These are phyloP conservation scores for Epinephelus malabaricus DNA, from an alignment of 2,797 vertebrate genomes.

Conservation along the genomic window DNA sequence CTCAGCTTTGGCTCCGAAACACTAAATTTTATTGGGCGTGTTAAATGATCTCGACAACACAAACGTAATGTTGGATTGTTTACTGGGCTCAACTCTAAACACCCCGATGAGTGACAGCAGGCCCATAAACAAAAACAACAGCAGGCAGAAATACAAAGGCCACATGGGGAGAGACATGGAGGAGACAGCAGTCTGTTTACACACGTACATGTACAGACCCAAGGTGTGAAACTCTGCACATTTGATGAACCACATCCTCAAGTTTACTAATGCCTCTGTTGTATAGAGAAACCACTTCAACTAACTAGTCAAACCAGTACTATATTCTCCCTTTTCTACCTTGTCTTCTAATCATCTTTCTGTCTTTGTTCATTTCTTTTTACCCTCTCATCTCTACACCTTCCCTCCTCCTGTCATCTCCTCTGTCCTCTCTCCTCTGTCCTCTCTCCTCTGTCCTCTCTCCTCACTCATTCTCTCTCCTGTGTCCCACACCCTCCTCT, in stretches of 20 bases:
- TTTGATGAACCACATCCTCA: background rate
- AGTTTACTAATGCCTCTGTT: background rate
- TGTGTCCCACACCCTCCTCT: background rate
- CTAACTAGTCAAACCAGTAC: constrained; percentile 9
- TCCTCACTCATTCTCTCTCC: constrained; percentile 33
- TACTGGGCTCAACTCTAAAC: constrained; percentile 20
- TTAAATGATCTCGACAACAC: constrained; percentile 8
- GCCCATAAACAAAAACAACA: constrained; percentile 11
- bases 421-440: constrained; percentile 41
- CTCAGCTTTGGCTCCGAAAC: constrained; percentile 11
- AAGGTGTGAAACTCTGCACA: background rate
- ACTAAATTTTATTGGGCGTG: background rate
- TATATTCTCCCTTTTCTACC: background rate
- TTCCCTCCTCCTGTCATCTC: constrained; percentile 1
- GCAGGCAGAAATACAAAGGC: background rate
- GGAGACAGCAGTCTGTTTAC: constrained; percentile 21
- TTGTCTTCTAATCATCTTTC: background rate
- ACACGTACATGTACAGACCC: background rate
- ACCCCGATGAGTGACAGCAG: constrained; percentile 4
- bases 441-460: constrained; percentile 18
- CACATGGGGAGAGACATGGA: background rate
- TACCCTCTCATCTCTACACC: background rate
- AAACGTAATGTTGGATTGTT: constrained; percentile 30
- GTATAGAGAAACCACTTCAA: constrained; percentile 8
- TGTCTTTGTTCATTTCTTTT: constrained; percentile 3